Percentiles rank a stretch among this genome's conserved stretches.
phyloP scores from a whole-genome alignment of 2,113 vertebrate species.

The Steatornis caripensis region DNA sequence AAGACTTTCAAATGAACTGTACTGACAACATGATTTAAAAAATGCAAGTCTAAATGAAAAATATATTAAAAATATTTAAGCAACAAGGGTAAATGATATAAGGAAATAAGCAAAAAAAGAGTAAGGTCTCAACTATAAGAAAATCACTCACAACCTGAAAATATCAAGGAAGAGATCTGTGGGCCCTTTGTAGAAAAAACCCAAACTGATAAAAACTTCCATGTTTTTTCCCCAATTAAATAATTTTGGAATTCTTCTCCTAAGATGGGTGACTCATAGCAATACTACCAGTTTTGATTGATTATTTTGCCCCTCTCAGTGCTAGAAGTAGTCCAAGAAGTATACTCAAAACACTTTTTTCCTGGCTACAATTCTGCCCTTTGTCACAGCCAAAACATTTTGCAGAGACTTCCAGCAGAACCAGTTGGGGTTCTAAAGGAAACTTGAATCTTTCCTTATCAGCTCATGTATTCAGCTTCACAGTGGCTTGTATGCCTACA shows the following conservation, averaged over 20 bases:
- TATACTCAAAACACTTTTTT: neutral
- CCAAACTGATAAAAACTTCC: neutral
- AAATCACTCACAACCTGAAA: neutral
- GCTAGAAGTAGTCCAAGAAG: neutral
- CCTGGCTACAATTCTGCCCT: neutral
- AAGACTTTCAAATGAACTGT: neutral
- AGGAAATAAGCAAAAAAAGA: neutral
- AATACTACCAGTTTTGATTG: neutral
- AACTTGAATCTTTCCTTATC: neutral
- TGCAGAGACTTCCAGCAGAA: neutral
- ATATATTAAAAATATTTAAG: neutral
- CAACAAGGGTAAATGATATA: neutral
- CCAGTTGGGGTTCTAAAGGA: neutral
- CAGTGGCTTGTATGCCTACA: neutral
- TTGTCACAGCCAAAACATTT: neutral
- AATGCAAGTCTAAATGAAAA: neutral
- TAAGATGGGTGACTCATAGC: neutral
- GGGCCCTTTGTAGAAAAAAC: neutral
- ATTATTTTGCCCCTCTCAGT: neutral
- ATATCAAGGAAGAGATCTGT: neutral
- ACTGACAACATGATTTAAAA: neutral
- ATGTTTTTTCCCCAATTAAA: fast-evolving
- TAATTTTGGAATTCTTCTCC: neutral
- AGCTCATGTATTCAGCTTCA: neutral
- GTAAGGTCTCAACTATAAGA: neutral